Percentiles rank a stretch among this genome's conserved stretches.
These are phyloP conservation scores for Rhagium mordax DNA, from an alignment of 2,888 invertebrate genomes.

Conservation along the genomic window DNA sequence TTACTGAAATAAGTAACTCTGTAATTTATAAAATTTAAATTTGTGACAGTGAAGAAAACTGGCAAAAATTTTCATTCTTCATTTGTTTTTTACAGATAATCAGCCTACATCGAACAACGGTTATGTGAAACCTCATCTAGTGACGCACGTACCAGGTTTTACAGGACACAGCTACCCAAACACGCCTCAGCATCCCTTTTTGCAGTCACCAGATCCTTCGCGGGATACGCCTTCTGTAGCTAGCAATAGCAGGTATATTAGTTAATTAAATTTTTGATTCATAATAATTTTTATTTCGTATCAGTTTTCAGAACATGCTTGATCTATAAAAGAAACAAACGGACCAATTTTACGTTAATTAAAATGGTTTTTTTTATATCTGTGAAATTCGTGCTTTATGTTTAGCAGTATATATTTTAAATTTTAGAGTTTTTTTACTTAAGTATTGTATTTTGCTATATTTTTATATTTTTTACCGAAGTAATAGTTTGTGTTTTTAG, in stretches of 20 bases:
- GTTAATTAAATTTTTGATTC: not conserved
- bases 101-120: conserved; percentile 81
- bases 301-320: conserved; percentile 68
- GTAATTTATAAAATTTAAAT: too few species aligned
- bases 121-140: conserved; percentile 88
- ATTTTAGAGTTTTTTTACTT: conserved; percentile 32
- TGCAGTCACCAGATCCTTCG: conserved; percentile 82
- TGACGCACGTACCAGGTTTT: conserved; percentile 86
- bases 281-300: conserved; percentile 37
- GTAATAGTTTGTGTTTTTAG: conserved; percentile 26
- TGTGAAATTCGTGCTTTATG: conserved; percentile 50
- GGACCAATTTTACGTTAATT: conserved; percentile 37
- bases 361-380: conserved; percentile 32
- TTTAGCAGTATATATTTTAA: conserved; percentile 41
- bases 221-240: conserved; percentile 84
- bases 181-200: conserved; percentile 80
- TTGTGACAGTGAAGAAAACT: too few species aligned
- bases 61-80: too few species aligned
- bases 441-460: conserved; percentile 32
- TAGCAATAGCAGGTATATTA: conserved; percentile 81
- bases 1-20: too few species aligned
- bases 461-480: conserved; percentile 36
- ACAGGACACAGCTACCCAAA: conserved; percentile 74
- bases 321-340: conserved; percentile 60
- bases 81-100: conserved; percentile 67